Percentiles rank a stretch among this genome's conserved stretches.
phyloP scores from a whole-genome alignment of 2,888 invertebrate species.

The Mythimna loreyi region DNA sequence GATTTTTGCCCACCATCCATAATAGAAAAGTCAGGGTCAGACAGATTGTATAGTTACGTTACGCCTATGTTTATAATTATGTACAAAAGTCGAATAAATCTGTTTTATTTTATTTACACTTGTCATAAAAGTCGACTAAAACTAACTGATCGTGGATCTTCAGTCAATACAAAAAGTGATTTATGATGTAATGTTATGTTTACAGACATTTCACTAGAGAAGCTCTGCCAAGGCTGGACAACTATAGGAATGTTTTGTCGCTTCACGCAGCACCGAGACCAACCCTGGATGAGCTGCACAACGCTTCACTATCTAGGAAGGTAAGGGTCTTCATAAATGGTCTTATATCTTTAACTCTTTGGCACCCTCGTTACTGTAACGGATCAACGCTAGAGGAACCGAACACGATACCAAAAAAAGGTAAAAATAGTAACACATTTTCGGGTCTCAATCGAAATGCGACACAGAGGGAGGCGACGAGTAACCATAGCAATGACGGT shows the following conservation, averaged over 20 bases:
- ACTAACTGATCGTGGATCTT: background rate
- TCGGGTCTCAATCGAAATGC: no score
- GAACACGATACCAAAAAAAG: background rate
- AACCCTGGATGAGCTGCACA: conserved; percentile 96
- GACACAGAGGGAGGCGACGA: no score
- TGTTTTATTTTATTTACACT: background rate
- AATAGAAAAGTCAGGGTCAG: no score
- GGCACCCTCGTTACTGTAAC: no score
- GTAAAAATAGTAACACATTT: no score
- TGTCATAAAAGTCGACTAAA: background rate
- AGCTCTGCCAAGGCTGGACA: conserved; percentile 96
- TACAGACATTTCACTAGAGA: conserved; percentile 96
- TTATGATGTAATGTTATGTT: conserved; percentile 51
- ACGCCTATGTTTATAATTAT: background rate
- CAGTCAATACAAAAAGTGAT: conserved; percentile 20
- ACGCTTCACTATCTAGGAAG: conserved; percentile 95
- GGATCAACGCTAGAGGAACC: no score
- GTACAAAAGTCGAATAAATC: background rate
- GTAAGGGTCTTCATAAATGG: conserved; percentile 86
- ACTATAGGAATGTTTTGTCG: conserved; percentile 97
- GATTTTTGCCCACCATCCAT: no score
- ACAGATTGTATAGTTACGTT: background rate
- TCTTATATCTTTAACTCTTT: background rate
- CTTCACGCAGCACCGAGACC: conserved; percentile 96
- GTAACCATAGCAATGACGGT: no score